A percentile compares a stretch with the other conserved stretches of the same genome.
These are phyloP conservation scores for Sorex maritimensis DNA, from an alignment of 2,797 vertebrate species.

Conservation along the genomic window DNA sequence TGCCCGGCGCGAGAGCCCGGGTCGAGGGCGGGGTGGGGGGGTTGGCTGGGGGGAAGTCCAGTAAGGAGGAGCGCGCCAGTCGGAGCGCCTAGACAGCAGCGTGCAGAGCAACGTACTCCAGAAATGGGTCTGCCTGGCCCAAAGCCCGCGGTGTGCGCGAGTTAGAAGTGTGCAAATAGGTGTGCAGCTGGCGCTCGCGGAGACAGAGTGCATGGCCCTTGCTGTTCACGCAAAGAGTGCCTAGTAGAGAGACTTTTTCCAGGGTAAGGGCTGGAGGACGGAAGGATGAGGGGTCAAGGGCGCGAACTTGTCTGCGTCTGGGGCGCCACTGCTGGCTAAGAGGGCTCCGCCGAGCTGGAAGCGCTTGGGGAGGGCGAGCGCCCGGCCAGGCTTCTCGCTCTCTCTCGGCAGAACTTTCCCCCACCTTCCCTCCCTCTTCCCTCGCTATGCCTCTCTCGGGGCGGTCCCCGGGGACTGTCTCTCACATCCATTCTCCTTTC, in stretches of 20 bases:
- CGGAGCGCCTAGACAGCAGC: neutral
- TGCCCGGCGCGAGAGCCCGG: neutral
- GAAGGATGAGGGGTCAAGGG: constrained; percentile 37
- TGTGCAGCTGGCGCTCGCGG: neutral
- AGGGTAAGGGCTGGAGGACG: neutral
- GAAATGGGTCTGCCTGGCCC: neutral
- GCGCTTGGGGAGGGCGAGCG: neutral
- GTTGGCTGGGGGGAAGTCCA: neutral
- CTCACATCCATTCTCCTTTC: constrained; percentile 84
- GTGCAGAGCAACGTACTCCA: neutral
- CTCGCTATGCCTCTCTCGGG: constrained; percentile 74
- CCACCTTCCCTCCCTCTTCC: constrained; percentile 41
- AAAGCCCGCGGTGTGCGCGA: neutral
- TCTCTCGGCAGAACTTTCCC: constrained; percentile 60
- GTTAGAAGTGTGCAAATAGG: constrained; percentile 59
- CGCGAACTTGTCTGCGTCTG: rapidly evolving
- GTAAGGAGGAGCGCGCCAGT: neutral
- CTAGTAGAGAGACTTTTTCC: neutral
- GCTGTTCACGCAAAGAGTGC: neutral
- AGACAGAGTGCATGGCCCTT: neutral
- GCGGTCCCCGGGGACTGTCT: constrained; percentile 80
- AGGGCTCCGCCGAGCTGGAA: neutral
- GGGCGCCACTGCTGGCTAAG: neutral
- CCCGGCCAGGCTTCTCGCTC: neutral
- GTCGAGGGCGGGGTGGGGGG: neutral